phyloP scores from a whole-genome alignment of 2,888 invertebrate genomes.

The Gnatocerus cornutus region DNA sequence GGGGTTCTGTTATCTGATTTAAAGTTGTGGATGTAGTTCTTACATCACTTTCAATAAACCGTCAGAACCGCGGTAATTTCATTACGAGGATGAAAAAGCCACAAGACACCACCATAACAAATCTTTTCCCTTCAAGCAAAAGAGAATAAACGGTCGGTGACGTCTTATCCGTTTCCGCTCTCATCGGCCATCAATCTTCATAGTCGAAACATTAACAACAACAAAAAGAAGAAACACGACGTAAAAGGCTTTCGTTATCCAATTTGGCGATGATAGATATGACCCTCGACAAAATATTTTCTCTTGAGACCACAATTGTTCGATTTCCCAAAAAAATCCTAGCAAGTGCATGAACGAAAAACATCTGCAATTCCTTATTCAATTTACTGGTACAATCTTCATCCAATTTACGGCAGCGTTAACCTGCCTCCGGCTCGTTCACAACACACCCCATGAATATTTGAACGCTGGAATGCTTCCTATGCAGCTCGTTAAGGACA shows the following conservation, averaged over 20 bases:
- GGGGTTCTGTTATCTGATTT: slow-evolving; percentile 28
- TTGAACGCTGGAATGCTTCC: slow-evolving; percentile 36
- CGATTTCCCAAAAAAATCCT: neutral
- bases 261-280: slow-evolving; percentile 54
- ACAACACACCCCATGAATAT: slow-evolving; percentile 46
- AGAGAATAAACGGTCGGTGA: slow-evolving; percentile 35
- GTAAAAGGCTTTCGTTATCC: slow-evolving; percentile 54
- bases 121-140: slow-evolving; percentile 34
- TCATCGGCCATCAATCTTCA: slow-evolving; percentile 56
- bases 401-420: slow-evolving; percentile 45
- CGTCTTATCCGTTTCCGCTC: slow-evolving; percentile 43
- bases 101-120: slow-evolving; percentile 37
- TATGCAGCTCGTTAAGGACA: slow-evolving; percentile 35
- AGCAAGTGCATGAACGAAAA: slow-evolving; percentile 25
- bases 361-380: slow-evolving; percentile 39
- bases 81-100: slow-evolving; percentile 33
- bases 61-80: slow-evolving; percentile 32
- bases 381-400: slow-evolving; percentile 48
- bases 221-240: slow-evolving; percentile 45
- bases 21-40: slow-evolving; percentile 14
- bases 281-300: slow-evolving; percentile 51
- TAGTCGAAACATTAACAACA: slow-evolving; percentile 53
- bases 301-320: slow-evolving; percentile 40
- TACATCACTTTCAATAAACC: slow-evolving; percentile 45
- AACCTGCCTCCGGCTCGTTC: slow-evolving; percentile 30